Conservation (phyloP, 2,888 invertebrate genomes). For the Proisotoma minuta region DNA sequence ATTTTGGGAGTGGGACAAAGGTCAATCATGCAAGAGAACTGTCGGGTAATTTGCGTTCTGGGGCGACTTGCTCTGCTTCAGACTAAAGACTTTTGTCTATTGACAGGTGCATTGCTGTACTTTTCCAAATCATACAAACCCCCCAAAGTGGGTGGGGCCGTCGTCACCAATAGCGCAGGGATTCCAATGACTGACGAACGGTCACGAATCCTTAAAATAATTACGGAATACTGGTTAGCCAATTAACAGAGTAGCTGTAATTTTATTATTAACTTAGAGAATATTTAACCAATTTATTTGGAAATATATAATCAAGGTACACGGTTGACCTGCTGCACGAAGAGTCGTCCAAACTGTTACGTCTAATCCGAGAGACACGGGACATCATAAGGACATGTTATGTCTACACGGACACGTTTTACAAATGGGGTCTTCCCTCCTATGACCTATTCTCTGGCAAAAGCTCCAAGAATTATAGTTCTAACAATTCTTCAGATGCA, state of each 20-base stretch:
- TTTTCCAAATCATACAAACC: neutral
- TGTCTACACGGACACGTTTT: constrained; percentile 36
- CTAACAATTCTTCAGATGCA: neutral
- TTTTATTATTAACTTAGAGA: too few species aligned
- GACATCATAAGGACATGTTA: constrained; percentile 37
- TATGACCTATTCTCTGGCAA: constrained; percentile 23
- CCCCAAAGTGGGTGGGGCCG: too few species aligned
- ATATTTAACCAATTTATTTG: too few species aligned
- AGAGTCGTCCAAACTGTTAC: constrained; percentile 22
- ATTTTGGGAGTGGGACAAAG: neutral
- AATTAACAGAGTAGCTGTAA: too few species aligned
- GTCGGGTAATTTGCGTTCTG: neutral
- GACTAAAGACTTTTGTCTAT: neutral
- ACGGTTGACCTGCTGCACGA: constrained; percentile 32
- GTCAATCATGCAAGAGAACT: constrained; percentile 14
- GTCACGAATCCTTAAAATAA: too few species aligned
- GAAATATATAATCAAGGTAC: too few species aligned
- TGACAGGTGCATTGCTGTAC: neutral
- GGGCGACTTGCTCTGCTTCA: neutral
- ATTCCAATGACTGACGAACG: too few species aligned
- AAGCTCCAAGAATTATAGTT: neutral
- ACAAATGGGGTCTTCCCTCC: constrained; percentile 34
- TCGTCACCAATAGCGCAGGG: too few species aligned
- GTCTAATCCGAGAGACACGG: constrained; percentile 31
- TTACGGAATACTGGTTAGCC: too few species aligned